Conservation (phyloP, 2,888 invertebrate genomes). For the Dusona sp. region DNA sequence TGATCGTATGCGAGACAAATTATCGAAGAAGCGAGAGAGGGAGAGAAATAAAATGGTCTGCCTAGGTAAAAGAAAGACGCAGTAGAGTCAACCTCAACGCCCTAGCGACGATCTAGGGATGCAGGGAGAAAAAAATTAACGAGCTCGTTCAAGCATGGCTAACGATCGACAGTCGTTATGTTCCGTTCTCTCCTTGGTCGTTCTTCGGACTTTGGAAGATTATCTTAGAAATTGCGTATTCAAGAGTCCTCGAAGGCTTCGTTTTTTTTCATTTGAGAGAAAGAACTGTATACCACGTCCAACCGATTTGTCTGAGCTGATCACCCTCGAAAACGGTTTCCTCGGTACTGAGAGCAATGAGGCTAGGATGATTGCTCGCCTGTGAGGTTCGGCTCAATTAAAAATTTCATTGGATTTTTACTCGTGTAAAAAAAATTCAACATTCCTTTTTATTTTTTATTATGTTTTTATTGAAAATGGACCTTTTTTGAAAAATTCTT, state of each 20-base stretch:
- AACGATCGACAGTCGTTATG: slow-evolving; percentile 52
- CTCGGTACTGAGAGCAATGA: neutral
- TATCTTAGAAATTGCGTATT: slow-evolving; percentile 68
- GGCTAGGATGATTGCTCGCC: neutral
- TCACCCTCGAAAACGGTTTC: slow-evolving; percentile 71
- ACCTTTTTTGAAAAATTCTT: neutral
- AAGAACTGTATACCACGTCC: slow-evolving; percentile 79
- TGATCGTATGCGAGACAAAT: slow-evolving; percentile 38
- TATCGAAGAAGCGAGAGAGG: neutral
- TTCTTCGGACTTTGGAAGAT: slow-evolving; percentile 3
- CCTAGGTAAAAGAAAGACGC: slow-evolving; percentile 7
- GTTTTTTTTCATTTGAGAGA: slow-evolving; percentile 69
- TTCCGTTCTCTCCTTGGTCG: slow-evolving; percentile 1
- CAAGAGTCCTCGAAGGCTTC: slow-evolving; percentile 69
- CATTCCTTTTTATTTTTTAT: neutral
- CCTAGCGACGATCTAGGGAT: slow-evolving; percentile 17
- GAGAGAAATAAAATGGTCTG: slow-evolving; percentile 34
- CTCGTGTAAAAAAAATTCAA: neutral
- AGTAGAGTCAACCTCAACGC: slow-evolving; percentile 32
- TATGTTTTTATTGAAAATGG: neutral
- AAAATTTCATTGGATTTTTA: neutral
- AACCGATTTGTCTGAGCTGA: slow-evolving; percentile 81
- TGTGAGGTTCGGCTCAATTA: neutral
- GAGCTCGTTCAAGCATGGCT: slow-evolving; percentile 62
- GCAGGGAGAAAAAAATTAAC: slow-evolving; percentile 61